Evolutionary conservation across 2,113 vertebrate species (phyloP), one percentile per base, ranked within the genome.

Genomic region (Galeopterus variegatus): DNA sequence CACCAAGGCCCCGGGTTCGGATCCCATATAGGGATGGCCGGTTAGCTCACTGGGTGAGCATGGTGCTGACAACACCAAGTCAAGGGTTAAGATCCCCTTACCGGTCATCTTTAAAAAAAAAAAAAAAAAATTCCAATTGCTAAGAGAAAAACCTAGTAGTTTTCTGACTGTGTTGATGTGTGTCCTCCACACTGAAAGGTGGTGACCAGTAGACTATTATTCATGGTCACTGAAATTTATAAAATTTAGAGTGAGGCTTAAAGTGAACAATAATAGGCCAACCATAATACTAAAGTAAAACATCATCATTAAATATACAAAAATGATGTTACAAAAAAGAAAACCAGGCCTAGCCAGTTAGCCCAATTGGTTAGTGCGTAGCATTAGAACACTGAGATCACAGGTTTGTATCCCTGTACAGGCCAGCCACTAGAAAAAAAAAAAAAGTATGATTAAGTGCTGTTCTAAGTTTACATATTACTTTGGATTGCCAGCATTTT

Each of bases 191-290:
- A 86, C 26, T 36, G 15, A 72, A 85, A 87, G 56, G 23, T 50
- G 15, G 18, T 88, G n/a, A 70, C 31, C n/a, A 50, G 11, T 48
- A 52, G 9, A 28, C 21, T 73, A 9, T 41, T 84, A 2, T 79
- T 24, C 73, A 80, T 89, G 36, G 31, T 64, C 56, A 80, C 76
- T 87, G 65, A 82, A 65, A 6, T n/a, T 58, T 93, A n/a, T 90
- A 80, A 87, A 77, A 82, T 76, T 96, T 95, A 89, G 65, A 33
- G 5, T 88, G 33, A 88, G 26, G 33, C 79, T 92, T 93, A 93
- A 90, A 83, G 70, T 50, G 72, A 69, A 70, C 9, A 69, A 0
- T 64, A 79, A 31, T 48, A 58, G 8, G n/a, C 19, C 67, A 95
- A 52, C 23, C 89, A 7, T 91, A 81, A 92, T 81, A 31, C 28